phyloP scores from a whole-genome alignment of 2,797 vertebrate species.

The Acanthornis magna region DNA sequence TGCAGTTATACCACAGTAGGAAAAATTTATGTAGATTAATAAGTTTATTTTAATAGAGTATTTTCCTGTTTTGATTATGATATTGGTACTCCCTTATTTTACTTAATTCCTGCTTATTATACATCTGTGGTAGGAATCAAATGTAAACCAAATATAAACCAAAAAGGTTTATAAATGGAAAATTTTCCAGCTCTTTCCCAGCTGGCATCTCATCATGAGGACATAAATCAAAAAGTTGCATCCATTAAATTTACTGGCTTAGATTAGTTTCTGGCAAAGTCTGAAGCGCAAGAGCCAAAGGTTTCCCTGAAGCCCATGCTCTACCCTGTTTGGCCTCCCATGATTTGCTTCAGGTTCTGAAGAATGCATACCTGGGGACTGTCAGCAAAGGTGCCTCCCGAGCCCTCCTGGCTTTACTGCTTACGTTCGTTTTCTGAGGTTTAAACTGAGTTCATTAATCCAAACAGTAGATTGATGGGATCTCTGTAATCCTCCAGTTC shows the following conservation, averaged over 20 bases:
- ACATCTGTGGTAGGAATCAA: neutral
- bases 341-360: neutral
- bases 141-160: neutral
- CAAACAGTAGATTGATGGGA: constrained; percentile 7
- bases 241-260: neutral
- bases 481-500: constrained; percentile 10
- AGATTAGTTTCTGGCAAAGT: neutral
- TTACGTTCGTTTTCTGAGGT: neutral
- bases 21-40: neutral
- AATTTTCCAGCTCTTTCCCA: neutral
- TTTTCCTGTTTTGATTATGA: neutral
- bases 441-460: constrained; percentile 32
- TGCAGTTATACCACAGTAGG: neutral
- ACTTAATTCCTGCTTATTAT: neutral
- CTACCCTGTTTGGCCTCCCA: neutral
- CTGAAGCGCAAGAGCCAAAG: neutral
- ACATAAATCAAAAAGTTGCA: neutral
- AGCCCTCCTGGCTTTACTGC: neutral
- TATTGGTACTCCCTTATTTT: neutral
- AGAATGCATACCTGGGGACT: neutral
- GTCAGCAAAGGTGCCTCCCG: constrained; percentile 8
- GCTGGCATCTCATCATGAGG: neutral
- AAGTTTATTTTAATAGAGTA: neutral
- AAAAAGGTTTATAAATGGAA: neutral
- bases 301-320: neutral